Percentiles rank a stretch among this genome's conserved stretches.
Evolutionary conservation across 2,113 vertebrate species (phyloP).

Genomic region (Macrotis lagotis): DNA sequence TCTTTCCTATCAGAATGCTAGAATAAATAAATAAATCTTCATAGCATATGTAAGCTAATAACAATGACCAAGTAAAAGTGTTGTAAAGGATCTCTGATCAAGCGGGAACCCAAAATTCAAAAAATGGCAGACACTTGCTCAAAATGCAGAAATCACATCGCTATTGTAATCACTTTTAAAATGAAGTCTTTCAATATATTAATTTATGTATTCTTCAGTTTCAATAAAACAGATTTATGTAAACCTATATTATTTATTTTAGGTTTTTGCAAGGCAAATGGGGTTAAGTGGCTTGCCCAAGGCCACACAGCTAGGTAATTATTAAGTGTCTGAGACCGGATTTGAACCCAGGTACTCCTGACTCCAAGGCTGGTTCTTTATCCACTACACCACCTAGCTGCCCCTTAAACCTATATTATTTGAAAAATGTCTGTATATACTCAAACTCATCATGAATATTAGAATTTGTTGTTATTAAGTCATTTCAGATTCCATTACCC

Average conservation of each 20-base stretch:
- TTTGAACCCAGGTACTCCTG: too few relatives aligned
- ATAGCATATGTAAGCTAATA: background rate
- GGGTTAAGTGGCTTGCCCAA: too few relatives aligned
- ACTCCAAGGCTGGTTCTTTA: too few relatives aligned
- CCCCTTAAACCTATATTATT: background rate
- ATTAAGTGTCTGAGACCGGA: too few relatives aligned
- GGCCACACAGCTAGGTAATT: too few relatives aligned
- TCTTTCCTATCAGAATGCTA: conserved; percentile 65
- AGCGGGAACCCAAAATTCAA: background rate
- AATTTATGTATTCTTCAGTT: conserved; percentile 18
- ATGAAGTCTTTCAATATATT: background rate
- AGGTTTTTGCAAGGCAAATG: too few relatives aligned
- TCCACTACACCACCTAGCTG: too few relatives aligned
- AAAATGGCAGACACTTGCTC: background rate
- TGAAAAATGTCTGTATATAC: background rate
- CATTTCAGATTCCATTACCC: background rate
- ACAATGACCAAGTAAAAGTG: background rate
- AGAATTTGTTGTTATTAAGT: background rate
- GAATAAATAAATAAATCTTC: background rate
- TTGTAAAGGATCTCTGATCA: background rate
- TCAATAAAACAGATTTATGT: conserved; percentile 29
- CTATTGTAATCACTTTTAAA: background rate
- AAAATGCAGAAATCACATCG: background rate
- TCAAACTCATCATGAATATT: background rate
- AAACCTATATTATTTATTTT: background rate